Evolutionary conservation across 2,888 invertebrate species (phyloP), one percentile per base, ranked within the genome.

Genomic region (Bellardia pandia): DNA sequence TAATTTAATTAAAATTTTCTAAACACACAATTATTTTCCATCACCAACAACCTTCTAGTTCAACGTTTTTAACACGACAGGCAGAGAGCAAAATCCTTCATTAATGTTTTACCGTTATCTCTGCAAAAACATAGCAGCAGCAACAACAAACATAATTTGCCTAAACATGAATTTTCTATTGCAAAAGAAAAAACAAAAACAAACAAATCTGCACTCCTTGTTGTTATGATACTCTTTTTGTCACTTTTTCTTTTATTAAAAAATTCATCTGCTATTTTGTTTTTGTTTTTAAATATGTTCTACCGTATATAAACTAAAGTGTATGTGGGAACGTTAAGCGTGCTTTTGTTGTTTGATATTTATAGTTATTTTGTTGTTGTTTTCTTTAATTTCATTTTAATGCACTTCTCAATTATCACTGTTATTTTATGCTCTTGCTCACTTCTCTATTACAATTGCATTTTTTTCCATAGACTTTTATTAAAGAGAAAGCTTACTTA

Each of bases 381-480:
- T 68, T 69, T 48, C 80, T 71, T 83, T 75, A 66, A 60, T 79
- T 58, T 66, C 48, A 42, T 86, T 80, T 64, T 66, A 71, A 62
- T 80, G 72, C 60, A 84, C 48, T 84, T 62, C 56, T 85, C 58
- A 40, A 89, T 90, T 91, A 88, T 89, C 88, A 90, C 89, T 88
- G 90, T 91, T 91, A 88, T 89, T 90, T 89, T 89, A 33, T 45
- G 33, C 84, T 80, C 80, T 45, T 4, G 6, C 30, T 33, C 66
- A 51, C 69, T 56, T 60, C 30, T 33, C 48, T 23, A 4, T 56
- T 64, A 45, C 16, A 51, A 68, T 40, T 74, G 56, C 48, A 58
- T 58, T 75, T 71, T 37, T 16, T 33, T 68, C 30, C 7, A 7
- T 42, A 23, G n/a, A 5, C n/a, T 14, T 16, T 53, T n/a, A 16